These are phyloP conservation scores for Sebastolobus alascanus DNA, from an alignment of 2,797 vertebrate genomes.

Conservation along the genomic window DNA sequence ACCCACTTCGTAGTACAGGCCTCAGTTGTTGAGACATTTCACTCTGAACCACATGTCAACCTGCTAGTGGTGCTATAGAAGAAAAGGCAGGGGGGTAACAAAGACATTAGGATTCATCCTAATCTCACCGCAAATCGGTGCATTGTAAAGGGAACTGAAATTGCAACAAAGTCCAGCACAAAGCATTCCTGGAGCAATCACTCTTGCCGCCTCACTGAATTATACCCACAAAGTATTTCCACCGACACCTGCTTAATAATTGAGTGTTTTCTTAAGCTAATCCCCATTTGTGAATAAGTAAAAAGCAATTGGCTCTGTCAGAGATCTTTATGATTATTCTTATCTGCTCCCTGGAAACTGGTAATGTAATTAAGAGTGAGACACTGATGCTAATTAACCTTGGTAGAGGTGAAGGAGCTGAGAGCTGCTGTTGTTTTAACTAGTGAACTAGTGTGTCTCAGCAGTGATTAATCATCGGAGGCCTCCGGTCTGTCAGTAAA, in stretches of 20 bases:
- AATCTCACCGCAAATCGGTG: neutral
- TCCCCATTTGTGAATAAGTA: slow-evolving; percentile 35
- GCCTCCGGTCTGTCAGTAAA: slow-evolving; percentile 63
- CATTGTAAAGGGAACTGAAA: neutral
- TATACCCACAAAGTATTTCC: neutral
- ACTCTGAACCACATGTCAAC: neutral
- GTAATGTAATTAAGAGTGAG: slow-evolving; percentile 74
- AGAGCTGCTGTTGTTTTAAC: slow-evolving; percentile 75
- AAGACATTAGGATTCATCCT: neutral
- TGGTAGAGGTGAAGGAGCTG: slow-evolving; percentile 77
- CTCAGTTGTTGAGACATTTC: neutral
- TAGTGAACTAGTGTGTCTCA: slow-evolving; percentile 67
- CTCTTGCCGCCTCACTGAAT: neutral
- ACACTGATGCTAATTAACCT: slow-evolving; percentile 79
- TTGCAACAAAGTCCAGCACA: neutral
- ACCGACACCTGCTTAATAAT: slow-evolving; percentile 16
- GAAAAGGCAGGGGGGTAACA: neutral
- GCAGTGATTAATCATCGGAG: slow-evolving; percentile 78
- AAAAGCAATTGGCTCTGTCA: slow-evolving; percentile 39
- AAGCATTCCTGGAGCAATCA: neutral
- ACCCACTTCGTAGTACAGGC: too few species aligned
- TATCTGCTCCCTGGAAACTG: slow-evolving; percentile 60
- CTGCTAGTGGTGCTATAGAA: neutral
- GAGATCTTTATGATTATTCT: slow-evolving; percentile 71
- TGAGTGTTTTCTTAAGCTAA: slow-evolving; percentile 15